Conservation (phyloP, 1,140 invertebrate species). For the Macrobrachium rosenbergii region DNA sequence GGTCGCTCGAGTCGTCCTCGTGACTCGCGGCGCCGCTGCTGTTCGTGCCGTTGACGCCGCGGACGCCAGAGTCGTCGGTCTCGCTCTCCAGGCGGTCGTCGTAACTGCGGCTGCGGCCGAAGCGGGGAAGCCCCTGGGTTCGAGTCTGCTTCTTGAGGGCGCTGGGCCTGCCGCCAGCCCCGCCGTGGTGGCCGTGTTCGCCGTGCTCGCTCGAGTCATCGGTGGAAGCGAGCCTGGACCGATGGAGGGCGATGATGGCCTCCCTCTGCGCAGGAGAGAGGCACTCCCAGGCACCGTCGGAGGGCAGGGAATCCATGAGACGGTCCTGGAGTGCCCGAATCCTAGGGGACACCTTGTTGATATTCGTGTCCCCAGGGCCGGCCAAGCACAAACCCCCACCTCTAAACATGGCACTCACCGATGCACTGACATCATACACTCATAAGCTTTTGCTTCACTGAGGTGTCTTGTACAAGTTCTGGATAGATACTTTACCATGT, state of each 20-base stretch:
- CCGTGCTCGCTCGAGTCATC: slow-evolving; percentile 53
- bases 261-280: slow-evolving; percentile 63
- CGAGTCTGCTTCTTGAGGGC: not conserved
- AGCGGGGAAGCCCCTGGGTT: slow-evolving; percentile 7
- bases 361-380: slow-evolving; percentile 54
- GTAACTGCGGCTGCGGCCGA: slow-evolving; percentile 58
- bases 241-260: slow-evolving; percentile 61
- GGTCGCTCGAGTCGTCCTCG: slow-evolving; percentile 63
- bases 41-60: slow-evolving; percentile 44
- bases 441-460: not conserved
- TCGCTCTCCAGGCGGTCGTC: slow-evolving; percentile 65
- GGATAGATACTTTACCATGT: not conserved
- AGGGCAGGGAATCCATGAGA: slow-evolving; percentile 62
- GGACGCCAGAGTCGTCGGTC: slow-evolving; percentile 65
- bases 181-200: slow-evolving; percentile 23
- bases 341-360: slow-evolving; percentile 57
- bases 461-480: not conserved
- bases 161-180: not conserved
- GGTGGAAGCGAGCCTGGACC: slow-evolving; percentile 28
- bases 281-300: slow-evolving; percentile 65
- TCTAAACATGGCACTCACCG: slow-evolving; percentile 35
- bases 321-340: slow-evolving; percentile 62
- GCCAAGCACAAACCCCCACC: slow-evolving; percentile 56
- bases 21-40: slow-evolving; percentile 57
- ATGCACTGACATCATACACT: slow-evolving; percentile 12